Evolutionary conservation across 1,140 invertebrate genomes (phyloP).

Genomic region (Cyphomyrmex costatus): DNA sequence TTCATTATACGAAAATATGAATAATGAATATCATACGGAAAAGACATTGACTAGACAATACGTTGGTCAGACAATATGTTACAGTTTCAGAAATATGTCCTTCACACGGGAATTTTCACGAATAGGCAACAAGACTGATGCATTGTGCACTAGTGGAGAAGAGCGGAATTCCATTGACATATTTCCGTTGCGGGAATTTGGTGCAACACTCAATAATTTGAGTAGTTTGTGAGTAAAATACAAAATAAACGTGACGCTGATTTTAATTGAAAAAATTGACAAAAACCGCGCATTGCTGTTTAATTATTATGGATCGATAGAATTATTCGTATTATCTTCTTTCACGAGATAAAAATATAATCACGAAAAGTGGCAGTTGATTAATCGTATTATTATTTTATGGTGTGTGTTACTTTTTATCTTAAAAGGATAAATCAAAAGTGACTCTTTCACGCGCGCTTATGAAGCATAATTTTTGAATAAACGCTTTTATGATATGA

Average conservation of each 20-base stretch:
- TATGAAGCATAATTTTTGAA: too few species aligned
- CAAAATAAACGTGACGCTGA: conserved; percentile 29
- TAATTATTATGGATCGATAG: neutral
- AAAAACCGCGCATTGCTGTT: neutral
- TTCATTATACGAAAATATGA: neutral
- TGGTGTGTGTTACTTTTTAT: neutral
- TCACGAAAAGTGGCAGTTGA: neutral
- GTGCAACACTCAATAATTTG: conserved; percentile 46
- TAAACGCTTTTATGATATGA: neutral
- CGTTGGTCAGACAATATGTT: neutral
- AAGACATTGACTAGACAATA: neutral
- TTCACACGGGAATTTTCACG: neutral
- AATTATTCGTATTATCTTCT: neutral
- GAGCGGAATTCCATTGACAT: conserved; percentile 1
- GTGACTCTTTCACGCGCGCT: too few species aligned
- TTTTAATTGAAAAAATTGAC: conserved; percentile 38
- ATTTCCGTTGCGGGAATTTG: neutral
- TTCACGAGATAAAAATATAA: neutral
- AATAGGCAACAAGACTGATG: conserved; percentile 15
- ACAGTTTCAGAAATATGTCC: conserved; percentile 3
- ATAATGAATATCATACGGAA: neutral
- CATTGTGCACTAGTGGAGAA: neutral
- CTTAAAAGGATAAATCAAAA: neutral
- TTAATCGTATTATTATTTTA: neutral
- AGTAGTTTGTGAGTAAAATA: conserved; percentile 36